Conservation (phyloP, 1,140 invertebrate species). For the Druon quercuslanigerum region DNA sequence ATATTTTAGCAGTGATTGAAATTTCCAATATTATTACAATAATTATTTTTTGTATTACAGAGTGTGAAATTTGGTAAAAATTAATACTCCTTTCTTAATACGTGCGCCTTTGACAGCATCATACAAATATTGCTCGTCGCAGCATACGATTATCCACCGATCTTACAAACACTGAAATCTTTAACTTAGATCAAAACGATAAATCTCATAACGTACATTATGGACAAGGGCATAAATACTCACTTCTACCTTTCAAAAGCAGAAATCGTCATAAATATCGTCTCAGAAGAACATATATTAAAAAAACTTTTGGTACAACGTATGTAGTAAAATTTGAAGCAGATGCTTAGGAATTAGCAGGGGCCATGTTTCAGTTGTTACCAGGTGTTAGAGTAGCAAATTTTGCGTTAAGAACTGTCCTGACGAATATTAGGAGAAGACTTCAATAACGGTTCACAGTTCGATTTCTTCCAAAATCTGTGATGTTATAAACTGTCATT, state of each 20-base stretch:
- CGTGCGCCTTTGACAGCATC: background rate
- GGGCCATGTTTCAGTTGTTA: no score
- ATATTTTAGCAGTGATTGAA: no score
- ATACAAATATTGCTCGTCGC: background rate
- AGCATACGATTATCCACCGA: background rate
- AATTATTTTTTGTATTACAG: background rate
- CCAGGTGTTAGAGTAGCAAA: background rate
- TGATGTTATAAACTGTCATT: background rate
- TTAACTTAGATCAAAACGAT: background rate
- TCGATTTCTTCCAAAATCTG: background rate
- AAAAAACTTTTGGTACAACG: background rate
- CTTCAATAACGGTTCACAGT: background rate
- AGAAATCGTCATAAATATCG: background rate
- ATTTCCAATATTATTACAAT: no score
- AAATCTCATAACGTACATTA: background rate
- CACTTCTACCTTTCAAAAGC: background rate
- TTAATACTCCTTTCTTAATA: background rate
- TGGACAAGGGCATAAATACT: background rate
- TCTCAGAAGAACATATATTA: background rate
- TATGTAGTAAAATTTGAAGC: background rate
- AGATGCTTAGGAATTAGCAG: background rate
- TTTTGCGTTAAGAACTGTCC: background rate
- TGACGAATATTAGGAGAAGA: background rate
- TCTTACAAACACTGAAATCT: background rate
- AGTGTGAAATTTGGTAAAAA: background rate